These are phyloP conservation scores for Ctena decussata DNA, from an alignment of 2,888 invertebrate genomes.

Conservation along the genomic window DNA sequence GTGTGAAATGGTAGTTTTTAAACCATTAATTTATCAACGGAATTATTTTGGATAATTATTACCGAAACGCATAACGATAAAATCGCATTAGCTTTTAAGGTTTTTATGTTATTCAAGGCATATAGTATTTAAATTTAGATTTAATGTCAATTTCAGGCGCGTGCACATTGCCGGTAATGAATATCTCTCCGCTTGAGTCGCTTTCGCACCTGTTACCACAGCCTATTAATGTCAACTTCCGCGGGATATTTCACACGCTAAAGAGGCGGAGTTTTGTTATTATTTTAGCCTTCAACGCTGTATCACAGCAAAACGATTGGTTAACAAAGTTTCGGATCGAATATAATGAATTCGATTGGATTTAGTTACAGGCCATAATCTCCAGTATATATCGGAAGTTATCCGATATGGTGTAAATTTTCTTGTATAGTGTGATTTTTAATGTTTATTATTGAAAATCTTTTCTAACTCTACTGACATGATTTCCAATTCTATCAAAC, in stretches of 20 bases:
- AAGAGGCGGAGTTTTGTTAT: not conserved
- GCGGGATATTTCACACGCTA: not conserved
- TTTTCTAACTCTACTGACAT: not conserved
- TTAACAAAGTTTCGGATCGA: not conserved
- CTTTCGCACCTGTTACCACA: slow-evolving; percentile 9
- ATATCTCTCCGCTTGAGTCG: not conserved
- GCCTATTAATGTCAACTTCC: not conserved
- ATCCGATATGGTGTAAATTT: not conserved
- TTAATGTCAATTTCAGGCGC: slow-evolving; percentile 11
- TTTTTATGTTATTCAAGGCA: not conserved
- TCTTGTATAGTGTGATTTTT: not conserved
- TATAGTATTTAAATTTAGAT: not conserved
- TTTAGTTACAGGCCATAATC: not conserved
- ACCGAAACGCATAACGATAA: not conserved
- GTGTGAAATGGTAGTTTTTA: not conserved
- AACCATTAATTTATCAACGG: not conserved
- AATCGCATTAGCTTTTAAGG: not conserved
- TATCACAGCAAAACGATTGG: not conserved
- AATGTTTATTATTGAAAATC: not conserved
- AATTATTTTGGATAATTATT: not conserved
- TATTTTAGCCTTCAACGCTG: not conserved
- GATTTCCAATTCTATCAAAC: not conserved
- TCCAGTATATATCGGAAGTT: not conserved
- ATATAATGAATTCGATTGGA: not conserved
- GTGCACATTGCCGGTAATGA: not conserved